Conservation (phyloP, 2,888 invertebrate genomes). For the Leptopilina syphax region DNA sequence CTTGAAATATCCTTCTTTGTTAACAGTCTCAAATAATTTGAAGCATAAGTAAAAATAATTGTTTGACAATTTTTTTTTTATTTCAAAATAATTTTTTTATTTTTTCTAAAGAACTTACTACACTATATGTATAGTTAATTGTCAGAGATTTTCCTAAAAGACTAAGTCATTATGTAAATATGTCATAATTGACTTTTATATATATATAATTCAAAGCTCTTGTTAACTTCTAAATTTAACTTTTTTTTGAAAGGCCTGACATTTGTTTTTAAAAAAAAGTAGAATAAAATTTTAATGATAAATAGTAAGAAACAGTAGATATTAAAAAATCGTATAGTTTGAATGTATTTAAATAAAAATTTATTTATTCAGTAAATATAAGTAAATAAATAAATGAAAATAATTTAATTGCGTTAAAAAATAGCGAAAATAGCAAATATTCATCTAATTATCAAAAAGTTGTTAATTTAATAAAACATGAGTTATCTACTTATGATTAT, state of each 20-base stretch:
- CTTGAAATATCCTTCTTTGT: too few relatives aligned
- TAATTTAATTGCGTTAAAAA: too few relatives aligned
- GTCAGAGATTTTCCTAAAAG: not conserved
- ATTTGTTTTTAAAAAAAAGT: too few relatives aligned
- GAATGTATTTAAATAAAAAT: too few relatives aligned
- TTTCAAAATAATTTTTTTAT: not conserved
- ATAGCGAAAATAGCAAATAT: too few relatives aligned
- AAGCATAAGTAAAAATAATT: too few relatives aligned
- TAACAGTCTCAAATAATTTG: too few relatives aligned
- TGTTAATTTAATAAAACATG: not conserved
- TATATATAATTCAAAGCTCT: not conserved
- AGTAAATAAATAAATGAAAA: not conserved
- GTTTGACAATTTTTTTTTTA: too few relatives aligned
- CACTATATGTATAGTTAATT: not conserved
- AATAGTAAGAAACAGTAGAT: too few relatives aligned
- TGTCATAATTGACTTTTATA: not conserved
- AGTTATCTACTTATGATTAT: not conserved
- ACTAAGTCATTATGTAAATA: constrained; percentile 22
- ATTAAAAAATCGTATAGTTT: too few relatives aligned
- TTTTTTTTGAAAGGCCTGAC: not conserved
- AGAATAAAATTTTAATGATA: not conserved
- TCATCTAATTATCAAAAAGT: too few relatives aligned
- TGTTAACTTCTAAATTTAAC: not conserved
- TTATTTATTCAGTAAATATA: not conserved
- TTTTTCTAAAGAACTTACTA: not conserved